Evolutionary conservation across 2,797 vertebrate species (phyloP).

Genomic region (Chaetodon trifasciatus): DNA sequence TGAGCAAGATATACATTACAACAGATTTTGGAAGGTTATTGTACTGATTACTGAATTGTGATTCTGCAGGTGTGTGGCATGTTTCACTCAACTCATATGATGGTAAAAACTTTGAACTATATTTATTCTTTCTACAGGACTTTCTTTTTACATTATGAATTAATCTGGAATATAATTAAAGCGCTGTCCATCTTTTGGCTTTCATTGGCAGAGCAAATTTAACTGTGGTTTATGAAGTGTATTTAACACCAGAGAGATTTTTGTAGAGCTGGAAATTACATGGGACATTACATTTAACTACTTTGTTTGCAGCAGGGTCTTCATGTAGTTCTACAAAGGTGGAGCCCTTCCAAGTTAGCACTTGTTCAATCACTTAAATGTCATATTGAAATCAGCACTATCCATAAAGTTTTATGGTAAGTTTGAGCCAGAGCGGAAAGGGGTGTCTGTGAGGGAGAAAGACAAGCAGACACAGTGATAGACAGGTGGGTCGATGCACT

Average conservation of each 20-base stretch:
- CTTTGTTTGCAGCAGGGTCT: constrained; percentile 80
- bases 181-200: constrained; percentile 56
- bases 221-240: constrained; percentile 78
- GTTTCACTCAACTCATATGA: not conserved
- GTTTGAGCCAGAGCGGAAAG: constrained; percentile 43
- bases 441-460: constrained; percentile 33
- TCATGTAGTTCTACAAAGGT: constrained; percentile 75
- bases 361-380: constrained; percentile 75
- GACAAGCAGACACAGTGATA: constrained; percentile 13
- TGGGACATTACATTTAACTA: constrained; percentile 83
- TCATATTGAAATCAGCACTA: constrained; percentile 73
- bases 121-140: constrained; percentile 19
- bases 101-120: constrained; percentile 18
- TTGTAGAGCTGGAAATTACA: constrained; percentile 82
- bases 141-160: constrained; percentile 36
- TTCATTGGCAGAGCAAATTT: constrained; percentile 57
- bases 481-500: constrained; percentile 9
- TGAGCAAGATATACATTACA: not conserved
- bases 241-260: constrained; percentile 73
- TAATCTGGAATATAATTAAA: constrained; percentile 59
- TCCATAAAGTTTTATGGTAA: constrained; percentile 64
- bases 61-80: not conserved
- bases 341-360: constrained; percentile 69
- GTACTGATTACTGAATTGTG: not conserved
- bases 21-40: too few relatives aligned